phyloP scores from a whole-genome alignment of 2,888 invertebrate genomes.

The Atethmia centrago region DNA sequence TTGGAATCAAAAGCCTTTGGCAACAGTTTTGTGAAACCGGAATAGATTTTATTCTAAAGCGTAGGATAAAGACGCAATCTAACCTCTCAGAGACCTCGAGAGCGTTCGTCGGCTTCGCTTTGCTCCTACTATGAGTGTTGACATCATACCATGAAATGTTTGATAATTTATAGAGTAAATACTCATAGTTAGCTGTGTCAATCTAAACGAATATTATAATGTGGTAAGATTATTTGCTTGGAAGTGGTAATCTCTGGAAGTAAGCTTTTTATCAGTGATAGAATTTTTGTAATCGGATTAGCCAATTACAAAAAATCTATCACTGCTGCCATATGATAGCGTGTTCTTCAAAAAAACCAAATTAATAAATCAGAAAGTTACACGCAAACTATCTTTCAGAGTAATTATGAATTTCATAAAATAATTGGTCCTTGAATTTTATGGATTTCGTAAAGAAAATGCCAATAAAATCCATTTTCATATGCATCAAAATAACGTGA shows the following conservation, averaged over 20 bases:
- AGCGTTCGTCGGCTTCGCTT: not conserved
- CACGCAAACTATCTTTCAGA: not conserved
- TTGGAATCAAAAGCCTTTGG: not conserved
- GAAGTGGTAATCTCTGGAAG: too few species aligned
- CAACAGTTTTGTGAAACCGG: not conserved
- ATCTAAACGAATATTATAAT: not conserved
- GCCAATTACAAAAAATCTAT: too few species aligned
- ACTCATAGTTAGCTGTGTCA: not conserved
- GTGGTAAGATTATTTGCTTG: too few species aligned
- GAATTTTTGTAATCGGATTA: too few species aligned
- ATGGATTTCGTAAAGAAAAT: not conserved
- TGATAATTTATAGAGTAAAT: not conserved
- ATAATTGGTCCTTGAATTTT: not conserved
- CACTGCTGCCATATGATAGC: too few species aligned
- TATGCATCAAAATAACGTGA: not conserved
- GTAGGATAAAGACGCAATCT: constrained; percentile 6
- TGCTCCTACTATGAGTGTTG: constrained; percentile 8
- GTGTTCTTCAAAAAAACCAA: too few species aligned
- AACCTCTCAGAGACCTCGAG: constrained; percentile 12
- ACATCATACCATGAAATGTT: not conserved
- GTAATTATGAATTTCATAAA: not conserved
- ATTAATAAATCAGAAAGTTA: too few species aligned
- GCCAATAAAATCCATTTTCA: not conserved
- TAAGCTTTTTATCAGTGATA: too few species aligned
- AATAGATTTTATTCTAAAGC: not conserved